Conservation (phyloP, 2,888 invertebrate genomes). For the Callimorpha dominula region DNA sequence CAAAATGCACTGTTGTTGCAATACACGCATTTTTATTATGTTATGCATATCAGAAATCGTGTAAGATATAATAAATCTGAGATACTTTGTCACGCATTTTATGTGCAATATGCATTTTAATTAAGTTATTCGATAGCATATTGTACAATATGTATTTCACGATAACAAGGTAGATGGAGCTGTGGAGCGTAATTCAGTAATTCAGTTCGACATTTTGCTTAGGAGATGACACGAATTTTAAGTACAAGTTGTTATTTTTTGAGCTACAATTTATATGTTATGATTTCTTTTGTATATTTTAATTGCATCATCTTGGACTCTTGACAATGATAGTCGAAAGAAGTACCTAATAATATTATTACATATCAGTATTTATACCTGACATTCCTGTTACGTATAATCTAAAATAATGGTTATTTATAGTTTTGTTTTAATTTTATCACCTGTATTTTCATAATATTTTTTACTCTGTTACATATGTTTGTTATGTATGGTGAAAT, state of each 20-base stretch:
- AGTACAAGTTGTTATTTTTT: not conserved
- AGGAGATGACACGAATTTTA: not conserved
- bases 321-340: not conserved
- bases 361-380: not conserved
- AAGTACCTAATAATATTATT: not conserved
- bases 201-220: not conserved
- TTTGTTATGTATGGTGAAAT: not conserved
- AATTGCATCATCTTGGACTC: not conserved
- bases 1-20: constrained; percentile 31
- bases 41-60: constrained; percentile 34
- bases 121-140: not conserved
- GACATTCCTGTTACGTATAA: not conserved
- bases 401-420: not conserved
- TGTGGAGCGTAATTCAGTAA: not conserved
- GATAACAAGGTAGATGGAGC: not conserved
- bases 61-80: constrained; percentile 8
- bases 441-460: not conserved
- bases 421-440: not conserved
- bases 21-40: constrained; percentile 33
- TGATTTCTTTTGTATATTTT: not conserved
- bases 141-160: not conserved
- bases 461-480: not conserved
- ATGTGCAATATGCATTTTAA: constrained; percentile 10
- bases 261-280: not conserved
- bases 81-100: constrained; percentile 6